Conservation (phyloP, 2,113 vertebrate species). For the Crypturellus undulatus region DNA sequence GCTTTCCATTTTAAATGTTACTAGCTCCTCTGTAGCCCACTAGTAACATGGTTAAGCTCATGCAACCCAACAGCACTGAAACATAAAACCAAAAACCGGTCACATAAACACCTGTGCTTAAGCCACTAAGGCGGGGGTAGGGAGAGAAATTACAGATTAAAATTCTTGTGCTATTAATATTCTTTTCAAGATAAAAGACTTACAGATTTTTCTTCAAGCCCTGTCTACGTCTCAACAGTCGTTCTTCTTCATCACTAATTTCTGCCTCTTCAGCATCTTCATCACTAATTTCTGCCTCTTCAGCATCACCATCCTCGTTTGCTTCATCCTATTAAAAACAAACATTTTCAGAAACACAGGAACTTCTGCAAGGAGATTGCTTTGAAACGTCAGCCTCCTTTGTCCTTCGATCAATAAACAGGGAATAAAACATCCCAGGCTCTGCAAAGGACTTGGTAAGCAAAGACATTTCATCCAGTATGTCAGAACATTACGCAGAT, state of each 20-base stretch:
- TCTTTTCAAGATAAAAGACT: background rate
- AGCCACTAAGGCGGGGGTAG: background rate
- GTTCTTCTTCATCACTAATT: conserved; percentile 80
- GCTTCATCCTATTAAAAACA: conserved; percentile 61
- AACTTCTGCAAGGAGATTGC: background rate
- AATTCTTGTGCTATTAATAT: background rate
- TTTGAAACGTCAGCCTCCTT: background rate
- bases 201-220: conserved; percentile 87
- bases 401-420: background rate
- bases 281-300: conserved; percentile 38
- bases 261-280: conserved; percentile 53
- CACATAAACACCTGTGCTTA: background rate
- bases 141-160: background rate
- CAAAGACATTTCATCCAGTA: background rate
- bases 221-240: conserved; percentile 73
- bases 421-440: background rate
- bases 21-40: background rate
- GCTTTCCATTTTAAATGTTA: background rate
- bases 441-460: background rate
- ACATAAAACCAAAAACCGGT: background rate
- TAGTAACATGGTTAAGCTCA: background rate
- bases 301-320: conserved; percentile 55
- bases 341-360: background rate
- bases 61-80: background rate
- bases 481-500: background rate